These are phyloP conservation scores for Chiloscyllium plagiosum DNA, from an alignment of 2,113 vertebrate species.

Conservation along the genomic window DNA sequence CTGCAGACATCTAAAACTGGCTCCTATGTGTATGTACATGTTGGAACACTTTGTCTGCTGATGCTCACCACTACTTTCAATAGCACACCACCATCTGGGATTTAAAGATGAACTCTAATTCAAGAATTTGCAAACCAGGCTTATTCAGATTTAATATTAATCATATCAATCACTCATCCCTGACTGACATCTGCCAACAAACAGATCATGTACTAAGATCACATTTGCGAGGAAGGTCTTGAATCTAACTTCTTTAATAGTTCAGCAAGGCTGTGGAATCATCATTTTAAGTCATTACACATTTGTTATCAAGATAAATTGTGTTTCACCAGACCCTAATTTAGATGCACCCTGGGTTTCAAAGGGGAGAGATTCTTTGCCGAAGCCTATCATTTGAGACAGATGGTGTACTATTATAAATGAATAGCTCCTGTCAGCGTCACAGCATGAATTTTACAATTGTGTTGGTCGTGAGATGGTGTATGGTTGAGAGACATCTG, in stretches of 20 bases:
- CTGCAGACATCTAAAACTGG: not conserved
- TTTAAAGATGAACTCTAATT: not conserved
- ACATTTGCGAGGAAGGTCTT: not conserved
- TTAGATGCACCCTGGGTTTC: conserved; percentile 31
- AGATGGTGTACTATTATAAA: conserved; percentile 53
- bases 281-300: not conserved
- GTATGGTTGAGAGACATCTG: conserved; percentile 41
- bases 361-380: conserved; percentile 46
- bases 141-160: not conserved
- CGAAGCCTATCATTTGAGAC: conserved; percentile 54
- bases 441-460: conserved; percentile 54
- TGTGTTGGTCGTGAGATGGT: conserved; percentile 53
- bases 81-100: not conserved
- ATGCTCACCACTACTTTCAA: not conserved
- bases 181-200: not conserved
- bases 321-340: conserved; percentile 8
- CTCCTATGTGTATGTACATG: no score
- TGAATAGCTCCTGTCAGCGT: conserved; percentile 62
- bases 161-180: no score
- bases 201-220: not conserved
- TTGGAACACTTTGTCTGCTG: not conserved
- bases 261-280: not conserved
- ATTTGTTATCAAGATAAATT: conserved; percentile 4
- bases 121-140: not conserved
- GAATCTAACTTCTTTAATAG: not conserved